phyloP scores from a whole-genome alignment of 2,888 invertebrate genomes.

The Eupsilia transversa region DNA sequence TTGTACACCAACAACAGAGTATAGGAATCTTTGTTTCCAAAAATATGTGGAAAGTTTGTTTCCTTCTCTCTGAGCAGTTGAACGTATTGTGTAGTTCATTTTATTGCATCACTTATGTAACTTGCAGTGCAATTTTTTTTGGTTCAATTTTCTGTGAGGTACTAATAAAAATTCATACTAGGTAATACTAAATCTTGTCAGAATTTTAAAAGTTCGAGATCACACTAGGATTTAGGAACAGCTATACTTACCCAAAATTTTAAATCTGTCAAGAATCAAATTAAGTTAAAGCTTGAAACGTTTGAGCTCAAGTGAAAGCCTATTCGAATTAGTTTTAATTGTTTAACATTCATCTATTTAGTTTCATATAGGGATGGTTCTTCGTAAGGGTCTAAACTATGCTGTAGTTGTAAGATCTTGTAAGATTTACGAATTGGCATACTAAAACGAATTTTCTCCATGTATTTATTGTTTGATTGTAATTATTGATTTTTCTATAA shows the following conservation, averaged over 20 bases:
- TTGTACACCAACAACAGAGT: conserved; percentile 66
- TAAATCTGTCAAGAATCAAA: background rate
- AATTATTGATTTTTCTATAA: background rate
- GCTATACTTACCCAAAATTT: too few species aligned
- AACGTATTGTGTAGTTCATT: conserved; percentile 23
- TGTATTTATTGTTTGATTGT: background rate
- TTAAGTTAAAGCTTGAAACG: background rate
- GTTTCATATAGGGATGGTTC: background rate
- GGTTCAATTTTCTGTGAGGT: background rate
- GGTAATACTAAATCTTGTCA: background rate
- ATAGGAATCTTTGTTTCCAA: conserved; percentile 61
- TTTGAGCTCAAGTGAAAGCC: background rate
- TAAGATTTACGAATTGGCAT: background rate
- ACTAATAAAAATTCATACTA: background rate
- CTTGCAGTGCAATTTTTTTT: background rate
- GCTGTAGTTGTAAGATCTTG: background rate
- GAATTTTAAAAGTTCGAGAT: background rate
- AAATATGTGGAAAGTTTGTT: conserved; percentile 58
- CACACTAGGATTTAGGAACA: background rate
- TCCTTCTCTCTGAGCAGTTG: conserved; percentile 22
- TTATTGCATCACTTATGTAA: conserved; percentile 20
- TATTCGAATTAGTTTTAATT: background rate
- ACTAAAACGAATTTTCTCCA: background rate
- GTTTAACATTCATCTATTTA: background rate
- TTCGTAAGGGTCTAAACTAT: background rate